Evolutionary conservation across 64 coral and sea anemone genomes (phyloP), one percentile per base, ranked within the genome.

Genomic region (Astreopora myriophthalma): DNA sequence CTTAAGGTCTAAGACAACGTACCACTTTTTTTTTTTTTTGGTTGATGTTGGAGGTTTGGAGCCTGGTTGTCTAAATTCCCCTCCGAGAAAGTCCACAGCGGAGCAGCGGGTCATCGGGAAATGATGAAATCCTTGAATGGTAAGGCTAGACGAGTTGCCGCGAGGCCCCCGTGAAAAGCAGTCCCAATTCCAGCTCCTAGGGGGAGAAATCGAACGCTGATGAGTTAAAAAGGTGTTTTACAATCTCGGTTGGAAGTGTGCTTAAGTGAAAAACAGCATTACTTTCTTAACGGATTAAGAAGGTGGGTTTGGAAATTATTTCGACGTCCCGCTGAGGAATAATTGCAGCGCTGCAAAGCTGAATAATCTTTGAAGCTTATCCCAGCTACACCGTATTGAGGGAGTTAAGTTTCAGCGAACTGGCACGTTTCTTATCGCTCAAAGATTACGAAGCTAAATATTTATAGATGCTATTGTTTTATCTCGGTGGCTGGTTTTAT

Each of bases 151-250:
- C 32, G 11, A 35, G 1, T 20, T 73, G 34, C 34, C 70, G 70
- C 6, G 33, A 36, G 1, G 22, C 32, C 34, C 36, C 70, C 70
- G 4, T 38, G 55, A 38, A 80, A 30, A 34, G 11, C 29, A 60
- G 20, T 58, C 29, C 17, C 13, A 80, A 51, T 12, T 24, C 31
- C 16, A 34, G 31, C 31, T 83, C 58, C 79, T 33, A 38, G 19
- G 51, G 37, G n/a, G n/a, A 32, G 58, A 35, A 64, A 83, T 9
- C 28, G 10, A 8, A 38, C 17, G 35, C 33, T 61, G 34, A 83
- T 83, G 34, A 83, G 8, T 37, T 63, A 37, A 63, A 83, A 83
- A 83, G 79, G 79, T 83, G 79, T 83, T 83, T 83, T 83, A 24
- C 8, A 3, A 12, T 83, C 79, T 63, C 52, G 10, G 57, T 34